Conservation (phyloP, 2,113 vertebrate genomes). For the Agapornis roseicollis region DNA sequence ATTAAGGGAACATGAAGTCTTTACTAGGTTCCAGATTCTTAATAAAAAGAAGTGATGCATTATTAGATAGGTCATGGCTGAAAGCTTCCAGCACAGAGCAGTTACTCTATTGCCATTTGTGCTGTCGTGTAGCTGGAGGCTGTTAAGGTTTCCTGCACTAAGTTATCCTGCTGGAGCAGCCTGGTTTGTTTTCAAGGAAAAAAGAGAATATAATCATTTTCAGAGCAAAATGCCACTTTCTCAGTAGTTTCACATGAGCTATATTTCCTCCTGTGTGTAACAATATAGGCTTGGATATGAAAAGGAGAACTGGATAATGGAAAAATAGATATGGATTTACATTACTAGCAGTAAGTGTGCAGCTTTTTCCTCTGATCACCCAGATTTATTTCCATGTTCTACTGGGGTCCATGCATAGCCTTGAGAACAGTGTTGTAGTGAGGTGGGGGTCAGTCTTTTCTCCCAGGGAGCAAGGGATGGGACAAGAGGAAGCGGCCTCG, state of each 20-base stretch:
- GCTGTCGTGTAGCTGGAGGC: neutral
- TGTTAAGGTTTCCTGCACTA: neutral
- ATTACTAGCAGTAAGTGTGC: neutral
- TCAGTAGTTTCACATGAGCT: neutral
- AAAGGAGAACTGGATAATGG: neutral
- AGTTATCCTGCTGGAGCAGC: neutral
- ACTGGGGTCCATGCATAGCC: neutral
- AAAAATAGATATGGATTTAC: neutral
- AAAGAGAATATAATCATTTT: neutral
- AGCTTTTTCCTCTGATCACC: neutral
- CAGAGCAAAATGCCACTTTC: neutral
- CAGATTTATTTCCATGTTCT: neutral
- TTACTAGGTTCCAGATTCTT: neutral
- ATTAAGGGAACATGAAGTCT: neutral
- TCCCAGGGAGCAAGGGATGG: neutral
- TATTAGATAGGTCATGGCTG: neutral
- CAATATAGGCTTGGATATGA: neutral
- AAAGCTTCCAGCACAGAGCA: neutral
- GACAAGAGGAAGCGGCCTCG: neutral
- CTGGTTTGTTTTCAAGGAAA: neutral
- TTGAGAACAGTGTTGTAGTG: neutral
- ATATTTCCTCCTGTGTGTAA: neutral
- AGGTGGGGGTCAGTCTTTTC: neutral
- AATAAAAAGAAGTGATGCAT: conserved; percentile 11
- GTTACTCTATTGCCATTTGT: neutral